phyloP scores from a whole-genome alignment of 2,113 vertebrate species.

The Gymnorhina tibicen region DNA sequence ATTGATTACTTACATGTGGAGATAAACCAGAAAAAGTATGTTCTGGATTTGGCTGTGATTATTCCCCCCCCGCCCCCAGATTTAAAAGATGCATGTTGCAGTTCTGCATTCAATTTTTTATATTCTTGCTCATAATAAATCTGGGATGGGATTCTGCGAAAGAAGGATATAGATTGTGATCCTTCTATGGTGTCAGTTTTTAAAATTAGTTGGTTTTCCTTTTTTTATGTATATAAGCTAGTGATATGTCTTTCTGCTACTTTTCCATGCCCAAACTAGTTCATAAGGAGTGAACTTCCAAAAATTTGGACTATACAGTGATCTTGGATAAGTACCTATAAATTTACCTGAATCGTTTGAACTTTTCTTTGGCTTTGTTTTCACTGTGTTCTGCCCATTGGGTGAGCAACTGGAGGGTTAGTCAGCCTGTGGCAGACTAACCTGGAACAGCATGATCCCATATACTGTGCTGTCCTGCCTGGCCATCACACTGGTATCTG shows the following conservation, averaged over 20 bases:
- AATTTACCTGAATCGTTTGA: constrained; percentile 29
- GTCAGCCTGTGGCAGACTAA: constrained; percentile 23
- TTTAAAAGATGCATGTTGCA: neutral
- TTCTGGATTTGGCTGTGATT: neutral
- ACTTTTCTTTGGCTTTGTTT: constrained; percentile 46
- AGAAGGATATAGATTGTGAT: neutral
- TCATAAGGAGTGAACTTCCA: constrained; percentile 51
- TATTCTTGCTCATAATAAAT: neutral
- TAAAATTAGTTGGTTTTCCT: neutral
- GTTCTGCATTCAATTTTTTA: neutral
- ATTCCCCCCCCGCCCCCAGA: rapidly evolving
- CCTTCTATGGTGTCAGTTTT: neutral
- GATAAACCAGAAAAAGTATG: neutral
- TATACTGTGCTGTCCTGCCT: constrained; percentile 33
- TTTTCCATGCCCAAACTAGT: constrained; percentile 44
- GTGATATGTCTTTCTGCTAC: constrained; percentile 46
- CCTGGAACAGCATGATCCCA: constrained; percentile 46
- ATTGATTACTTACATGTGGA: neutral
- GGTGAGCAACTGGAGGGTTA: constrained; percentile 46
- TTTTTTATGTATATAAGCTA: neutral
- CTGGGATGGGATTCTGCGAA: neutral
- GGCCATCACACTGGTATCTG: neutral
- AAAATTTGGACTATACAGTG: constrained; percentile 43
- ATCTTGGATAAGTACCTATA: constrained; percentile 51
- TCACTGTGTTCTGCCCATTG: constrained; percentile 22